Percentiles rank a stretch among this genome's conserved stretches.
Conservation (phyloP, 2,888 invertebrate species). For the Xestia sexstrigata region DNA sequence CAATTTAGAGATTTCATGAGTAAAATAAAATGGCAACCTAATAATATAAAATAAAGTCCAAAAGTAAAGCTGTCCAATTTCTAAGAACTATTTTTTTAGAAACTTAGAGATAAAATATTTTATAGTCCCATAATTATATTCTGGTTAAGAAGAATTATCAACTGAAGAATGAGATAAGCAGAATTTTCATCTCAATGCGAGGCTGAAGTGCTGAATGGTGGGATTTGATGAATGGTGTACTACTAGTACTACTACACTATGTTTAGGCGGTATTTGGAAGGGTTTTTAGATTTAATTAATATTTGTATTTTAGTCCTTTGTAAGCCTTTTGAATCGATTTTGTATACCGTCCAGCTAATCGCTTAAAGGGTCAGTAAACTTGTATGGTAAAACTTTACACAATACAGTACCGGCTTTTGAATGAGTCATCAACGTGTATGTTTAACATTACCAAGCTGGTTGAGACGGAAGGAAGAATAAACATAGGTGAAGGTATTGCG, state of each 20-base stretch:
- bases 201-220: conserved; percentile 10
- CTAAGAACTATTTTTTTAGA: conserved; percentile 7
- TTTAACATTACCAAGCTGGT: conserved; percentile 31
- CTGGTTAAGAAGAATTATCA: conserved; percentile 12
- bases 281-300: background rate
- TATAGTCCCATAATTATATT: conserved; percentile 13
- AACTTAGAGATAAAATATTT: conserved; percentile 14
- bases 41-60: background rate
- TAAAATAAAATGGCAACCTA: conserved; percentile 6
- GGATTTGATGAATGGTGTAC: conserved; percentile 33
- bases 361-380: conserved; percentile 58
- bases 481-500: conserved; percentile 25
- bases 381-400: conserved; percentile 49
- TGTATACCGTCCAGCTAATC: conserved; percentile 40
- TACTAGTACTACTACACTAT: no score
- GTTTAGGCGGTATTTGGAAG: background rate
- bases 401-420: conserved; percentile 40
- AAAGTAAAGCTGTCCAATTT: conserved; percentile 7
- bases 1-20: conserved; percentile 14
- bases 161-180: conserved; percentile 12
- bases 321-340: conserved; percentile 13
- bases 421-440: conserved; percentile 46
- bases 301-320: background rate
- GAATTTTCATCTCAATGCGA: conserved; percentile 6
- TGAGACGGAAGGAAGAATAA: conserved; percentile 36